Evolutionary conservation across 2,888 invertebrate species (phyloP), one percentile per base, ranked within the genome.

Genomic region (Criorhina ranunculi): DNA sequence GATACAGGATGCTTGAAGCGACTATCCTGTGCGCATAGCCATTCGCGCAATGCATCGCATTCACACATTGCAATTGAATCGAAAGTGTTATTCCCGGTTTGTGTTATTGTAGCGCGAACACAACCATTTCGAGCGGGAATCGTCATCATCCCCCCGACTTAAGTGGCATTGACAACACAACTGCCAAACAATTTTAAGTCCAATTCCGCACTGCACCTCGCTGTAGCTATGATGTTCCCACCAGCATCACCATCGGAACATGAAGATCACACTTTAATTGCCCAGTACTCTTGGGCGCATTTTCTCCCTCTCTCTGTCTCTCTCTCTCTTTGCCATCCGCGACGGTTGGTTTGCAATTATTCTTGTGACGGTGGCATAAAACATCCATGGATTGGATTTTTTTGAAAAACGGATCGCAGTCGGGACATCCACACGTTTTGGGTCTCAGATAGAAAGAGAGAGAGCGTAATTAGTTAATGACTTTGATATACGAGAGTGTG

Each of bases 401-500:
- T 75, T 24, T n/a, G n/a, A 46, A 75, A 79, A 85, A 69, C 83
- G 69, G 59, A 79, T 79, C 85, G 66, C 66, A 53, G n/a, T 51
- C 57, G 57, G 66, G 59, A 60, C 53, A 51, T 57, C 59, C 55
- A 12, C 9, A 44, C 24, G 24, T 1, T 24, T 24, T 24, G 40
- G 7, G 42, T 15, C 12, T 17, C 55, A 44, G 62, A 33, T 64
- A 33, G 33, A 29, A 29, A 44, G 29, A 35, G 72, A 66, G 24
- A 46, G 57, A 81, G 69, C 64, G 87, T 87, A 87, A 87, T 87
- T 87, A 87, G 85, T 85, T 85, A 86, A 87, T 85, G 87, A 87
- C 87, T 76, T 87, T 87, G 87, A 86, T 87, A 87, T 86, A 87
- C 85, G 85, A 78, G 81, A 79, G 69, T 75, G 46, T 66, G 80